A percentile compares a stretch with the other conserved stretches of the same genome.
These are phyloP conservation scores for Illadopsis cleaveri DNA, from an alignment of 2,113 vertebrate genomes.

Conservation along the genomic window DNA sequence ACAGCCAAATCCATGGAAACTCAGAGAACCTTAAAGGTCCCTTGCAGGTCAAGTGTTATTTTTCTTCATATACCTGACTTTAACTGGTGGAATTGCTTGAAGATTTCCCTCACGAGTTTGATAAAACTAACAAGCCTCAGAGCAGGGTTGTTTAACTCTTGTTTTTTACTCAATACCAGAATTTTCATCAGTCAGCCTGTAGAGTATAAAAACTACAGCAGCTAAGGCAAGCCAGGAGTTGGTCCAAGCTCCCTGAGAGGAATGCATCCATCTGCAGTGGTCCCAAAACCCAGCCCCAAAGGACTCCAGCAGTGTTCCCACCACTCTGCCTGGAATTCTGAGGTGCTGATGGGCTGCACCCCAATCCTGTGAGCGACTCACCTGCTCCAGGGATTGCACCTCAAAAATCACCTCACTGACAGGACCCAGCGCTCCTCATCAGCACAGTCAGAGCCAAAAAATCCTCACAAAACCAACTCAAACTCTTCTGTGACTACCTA, in stretches of 20 bases:
- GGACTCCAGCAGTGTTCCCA: background rate
- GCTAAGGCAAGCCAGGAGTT: background rate
- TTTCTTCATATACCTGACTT: background rate
- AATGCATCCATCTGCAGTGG: background rate
- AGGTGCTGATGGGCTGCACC: background rate
- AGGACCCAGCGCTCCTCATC: background rate
- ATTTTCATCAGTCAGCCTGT: background rate
- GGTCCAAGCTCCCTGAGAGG: background rate
- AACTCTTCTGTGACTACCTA: too few species aligned
- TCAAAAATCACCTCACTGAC: background rate
- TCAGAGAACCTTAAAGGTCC: background rate
- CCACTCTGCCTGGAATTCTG: background rate
- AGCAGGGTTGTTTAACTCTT: background rate
- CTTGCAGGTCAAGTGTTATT: background rate
- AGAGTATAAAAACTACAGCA: background rate
- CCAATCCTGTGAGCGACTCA: accelerated
- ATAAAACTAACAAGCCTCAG: background rate
- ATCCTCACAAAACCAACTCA: background rate
- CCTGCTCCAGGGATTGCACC: background rate
- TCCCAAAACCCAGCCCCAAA: background rate
- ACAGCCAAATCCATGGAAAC: background rate
- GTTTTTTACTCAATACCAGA: background rate
- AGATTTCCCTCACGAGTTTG: background rate
- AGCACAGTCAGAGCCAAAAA: background rate
- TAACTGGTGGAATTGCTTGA: background rate